phyloP scores from a whole-genome alignment of 2,797 vertebrate species.

The Carduelis carduelis region DNA sequence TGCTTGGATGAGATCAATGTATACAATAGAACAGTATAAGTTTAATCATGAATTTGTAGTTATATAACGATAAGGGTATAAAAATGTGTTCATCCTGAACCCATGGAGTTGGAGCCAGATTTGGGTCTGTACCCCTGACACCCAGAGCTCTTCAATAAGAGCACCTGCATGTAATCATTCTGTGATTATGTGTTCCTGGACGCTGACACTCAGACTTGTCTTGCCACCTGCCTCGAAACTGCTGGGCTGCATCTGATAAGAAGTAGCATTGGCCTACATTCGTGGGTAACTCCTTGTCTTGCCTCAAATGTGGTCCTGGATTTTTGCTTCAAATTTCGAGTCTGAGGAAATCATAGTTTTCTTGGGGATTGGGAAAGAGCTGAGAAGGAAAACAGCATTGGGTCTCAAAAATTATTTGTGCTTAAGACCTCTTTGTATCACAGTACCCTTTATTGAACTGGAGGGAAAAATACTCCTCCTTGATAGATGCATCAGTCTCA shows the following conservation, averaged over 20 bases:
- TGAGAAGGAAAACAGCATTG: not conserved
- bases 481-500: not conserved
- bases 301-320: not conserved
- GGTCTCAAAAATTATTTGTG: not conserved
- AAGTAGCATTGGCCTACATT: not conserved
- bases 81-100: accelerated
- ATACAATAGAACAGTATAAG: not conserved
- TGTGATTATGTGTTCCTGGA: not conserved
- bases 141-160: not conserved
- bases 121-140: not conserved
- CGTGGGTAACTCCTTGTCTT: not conserved
- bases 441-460: not conserved
- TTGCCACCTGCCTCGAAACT: not conserved
- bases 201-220: not conserved
- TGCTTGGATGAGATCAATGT: not conserved
- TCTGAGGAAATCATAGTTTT: not conserved
- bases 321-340: not conserved
- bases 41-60: not conserved
- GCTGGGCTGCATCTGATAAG: not conserved
- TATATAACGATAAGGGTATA: not conserved
- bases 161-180: not conserved
- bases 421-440: not conserved
- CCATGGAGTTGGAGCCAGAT: not conserved
- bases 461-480: not conserved
- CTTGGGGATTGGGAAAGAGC: not conserved